Base-by-base conservation (phyloP, 1,140 invertebrate genomes). In the Hylyphantes graminicola region DNA sequence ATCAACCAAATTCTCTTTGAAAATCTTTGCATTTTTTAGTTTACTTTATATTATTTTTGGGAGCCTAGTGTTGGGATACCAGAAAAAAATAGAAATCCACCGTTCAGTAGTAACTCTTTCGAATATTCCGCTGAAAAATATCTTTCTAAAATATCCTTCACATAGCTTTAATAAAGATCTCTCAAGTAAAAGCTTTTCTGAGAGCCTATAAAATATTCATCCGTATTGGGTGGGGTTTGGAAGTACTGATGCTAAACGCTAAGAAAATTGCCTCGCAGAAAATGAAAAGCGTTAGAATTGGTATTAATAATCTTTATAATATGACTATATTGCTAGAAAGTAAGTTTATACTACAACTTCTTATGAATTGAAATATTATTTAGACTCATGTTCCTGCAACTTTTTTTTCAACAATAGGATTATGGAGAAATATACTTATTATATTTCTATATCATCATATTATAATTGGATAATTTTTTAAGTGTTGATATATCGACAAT, bases 151-250 rank as follows among this genome's bases (percentile, higher is more conserved):
- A 76, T 76, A 48, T 50, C 13, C 59, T 76, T 73, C 19, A 63
- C 15, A 70, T n/a, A 21, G 13, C 21, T 63, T 76, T 76, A 76
- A 76, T 76, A 63, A 76, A 76, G 57, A 50, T 50, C 19, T 57
- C 54, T 54, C 21, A 17, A 51, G 21, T 73, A 73, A 21, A 53
- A 51, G 35, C 13, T 13, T 21, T 73, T 50, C 48, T 35, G 21
- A 59, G 54, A 74, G 55, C 72, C 21, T 74, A 74, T 74, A 57
- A 74, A 74, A 74, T 74, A 74, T 74, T 74, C 72, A 74, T 17
- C n/a, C 17, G 11, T 17, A 19, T 51, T 74, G 72, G 72, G 72
- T 74, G 72, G 57, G 72, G 55, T 74, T 70, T 53, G 51, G n/a
- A 17, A 70, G 51, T 70, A 70, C 68, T 48, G 68, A 48, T 70